A percentile compares a stretch with the other conserved stretches of the same genome.
Evolutionary conservation across 2,113 vertebrate species (phyloP).

Genomic region (Morone chrysops): DNA sequence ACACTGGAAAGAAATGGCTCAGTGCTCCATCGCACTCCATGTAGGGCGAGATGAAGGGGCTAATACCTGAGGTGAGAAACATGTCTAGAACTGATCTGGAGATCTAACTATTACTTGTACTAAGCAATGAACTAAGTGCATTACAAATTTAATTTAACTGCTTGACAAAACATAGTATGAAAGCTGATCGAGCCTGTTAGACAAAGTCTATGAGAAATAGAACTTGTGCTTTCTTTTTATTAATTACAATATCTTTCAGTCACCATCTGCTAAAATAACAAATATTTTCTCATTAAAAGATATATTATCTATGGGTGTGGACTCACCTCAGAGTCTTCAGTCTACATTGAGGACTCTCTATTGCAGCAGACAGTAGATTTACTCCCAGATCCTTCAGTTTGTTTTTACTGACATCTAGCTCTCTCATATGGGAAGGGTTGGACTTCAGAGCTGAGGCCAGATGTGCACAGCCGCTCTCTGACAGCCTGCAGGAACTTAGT

Average conservation of each 20-base stretch:
- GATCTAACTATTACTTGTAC: background rate
- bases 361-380: conserved; percentile 2
- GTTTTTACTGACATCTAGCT: conserved; percentile 32
- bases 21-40: background rate
- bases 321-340: conserved; percentile 24
- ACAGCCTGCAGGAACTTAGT: conserved; percentile 27
- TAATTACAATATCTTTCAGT: background rate
- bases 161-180: background rate
- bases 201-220: background rate
- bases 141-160: background rate
- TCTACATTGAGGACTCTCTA: background rate
- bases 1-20: background rate
- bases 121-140: no score
- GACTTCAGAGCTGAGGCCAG: conserved; percentile 19
- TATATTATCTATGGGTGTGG: background rate
- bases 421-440: conserved; percentile 11
- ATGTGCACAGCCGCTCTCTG: conserved; percentile 15
- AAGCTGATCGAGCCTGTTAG: background rate
- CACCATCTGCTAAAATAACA: background rate
- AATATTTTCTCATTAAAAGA: background rate
- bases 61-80: no score
- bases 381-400: conserved; percentile 26
- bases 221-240: background rate
- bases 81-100: background rate
- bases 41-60: no score